Conservation (phyloP, 2,797 vertebrate species). For the Sebastes minor region DNA sequence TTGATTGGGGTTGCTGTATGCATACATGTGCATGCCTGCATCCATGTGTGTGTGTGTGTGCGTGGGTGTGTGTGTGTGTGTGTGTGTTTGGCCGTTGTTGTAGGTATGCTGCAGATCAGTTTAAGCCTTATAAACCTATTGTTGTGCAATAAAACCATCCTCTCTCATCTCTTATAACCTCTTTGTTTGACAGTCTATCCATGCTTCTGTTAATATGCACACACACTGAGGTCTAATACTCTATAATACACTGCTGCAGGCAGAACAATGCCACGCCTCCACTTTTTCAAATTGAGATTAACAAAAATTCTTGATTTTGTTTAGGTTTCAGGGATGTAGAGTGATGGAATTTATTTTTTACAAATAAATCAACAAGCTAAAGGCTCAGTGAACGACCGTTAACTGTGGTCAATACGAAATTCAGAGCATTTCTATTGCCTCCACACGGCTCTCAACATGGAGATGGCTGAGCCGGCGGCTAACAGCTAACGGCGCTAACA, state of each 20-base stretch:
- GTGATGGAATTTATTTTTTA: neutral
- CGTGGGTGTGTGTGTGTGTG: constrained; percentile 32
- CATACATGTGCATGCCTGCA: constrained; percentile 38
- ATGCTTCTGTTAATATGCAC: constrained; percentile 38
- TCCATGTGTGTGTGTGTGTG: neutral
- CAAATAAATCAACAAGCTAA: neutral
- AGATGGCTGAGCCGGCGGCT: neutral
- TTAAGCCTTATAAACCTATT: constrained; percentile 75
- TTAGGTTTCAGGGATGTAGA: neutral
- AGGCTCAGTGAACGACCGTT: neutral
- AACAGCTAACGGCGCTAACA: neutral
- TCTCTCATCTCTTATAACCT: constrained; percentile 55
- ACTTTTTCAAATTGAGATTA: neutral
- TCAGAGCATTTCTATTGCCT: neutral
- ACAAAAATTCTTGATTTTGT: neutral
- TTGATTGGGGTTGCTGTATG: constrained; percentile 18
- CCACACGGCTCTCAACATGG: neutral
- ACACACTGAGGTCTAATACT: constrained; percentile 26
- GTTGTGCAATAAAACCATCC: constrained; percentile 76
- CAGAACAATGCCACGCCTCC: neutral
- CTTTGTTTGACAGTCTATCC: constrained; percentile 59
- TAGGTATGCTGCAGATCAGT: constrained; percentile 79
- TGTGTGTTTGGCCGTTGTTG: constrained; percentile 58
- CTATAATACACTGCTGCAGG: neutral
- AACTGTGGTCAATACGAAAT: neutral